These are phyloP conservation scores for Hycleus cichorii DNA, from an alignment of 1,140 invertebrate genomes.

Conservation along the genomic window DNA sequence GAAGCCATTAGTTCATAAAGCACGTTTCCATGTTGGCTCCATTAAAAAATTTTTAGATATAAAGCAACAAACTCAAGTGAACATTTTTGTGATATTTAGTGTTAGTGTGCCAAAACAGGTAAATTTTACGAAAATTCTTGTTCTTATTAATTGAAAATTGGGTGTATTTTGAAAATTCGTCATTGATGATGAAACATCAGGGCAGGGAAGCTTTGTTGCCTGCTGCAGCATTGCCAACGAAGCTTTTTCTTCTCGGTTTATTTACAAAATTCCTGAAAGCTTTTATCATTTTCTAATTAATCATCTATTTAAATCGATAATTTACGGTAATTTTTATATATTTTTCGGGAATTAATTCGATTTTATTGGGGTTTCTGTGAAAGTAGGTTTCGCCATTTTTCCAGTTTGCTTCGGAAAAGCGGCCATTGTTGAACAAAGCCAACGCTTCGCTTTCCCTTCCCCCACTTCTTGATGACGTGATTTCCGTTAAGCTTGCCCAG, in stretches of 20 bases:
- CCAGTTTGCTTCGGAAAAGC: constrained; percentile 35
- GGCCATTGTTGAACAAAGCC: constrained; percentile 35
- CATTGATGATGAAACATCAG: background rate
- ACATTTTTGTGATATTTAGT: constrained; percentile 42
- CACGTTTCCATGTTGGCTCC: constrained; percentile 36
- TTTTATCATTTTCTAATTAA: background rate
- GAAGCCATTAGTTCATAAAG: constrained; percentile 32
- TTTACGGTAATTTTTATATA: too few species aligned
- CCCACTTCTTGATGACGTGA: constrained; percentile 29
- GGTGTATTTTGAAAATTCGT: too few species aligned
- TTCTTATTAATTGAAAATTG: background rate
- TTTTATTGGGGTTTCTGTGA: constrained; percentile 1
- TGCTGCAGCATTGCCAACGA: background rate
- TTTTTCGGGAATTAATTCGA: background rate
- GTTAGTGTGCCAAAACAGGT: constrained; percentile 43
- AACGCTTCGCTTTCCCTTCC: constrained; percentile 37
- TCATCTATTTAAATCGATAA: too few species aligned
- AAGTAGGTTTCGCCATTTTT: constrained; percentile 34
- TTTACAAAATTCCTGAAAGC: constrained; percentile 10
- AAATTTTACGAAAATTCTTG: constrained; percentile 24
- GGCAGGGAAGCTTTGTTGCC: constrained; percentile 14
- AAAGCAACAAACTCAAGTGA: constrained; percentile 31
- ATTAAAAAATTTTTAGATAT: constrained; percentile 23
- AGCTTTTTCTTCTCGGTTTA: constrained; percentile 9
- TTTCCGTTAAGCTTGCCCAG: constrained; percentile 17